These are phyloP conservation scores for Dascyllus trimaculatus DNA, from an alignment of 2,113 vertebrate genomes.

Conservation along the genomic window DNA sequence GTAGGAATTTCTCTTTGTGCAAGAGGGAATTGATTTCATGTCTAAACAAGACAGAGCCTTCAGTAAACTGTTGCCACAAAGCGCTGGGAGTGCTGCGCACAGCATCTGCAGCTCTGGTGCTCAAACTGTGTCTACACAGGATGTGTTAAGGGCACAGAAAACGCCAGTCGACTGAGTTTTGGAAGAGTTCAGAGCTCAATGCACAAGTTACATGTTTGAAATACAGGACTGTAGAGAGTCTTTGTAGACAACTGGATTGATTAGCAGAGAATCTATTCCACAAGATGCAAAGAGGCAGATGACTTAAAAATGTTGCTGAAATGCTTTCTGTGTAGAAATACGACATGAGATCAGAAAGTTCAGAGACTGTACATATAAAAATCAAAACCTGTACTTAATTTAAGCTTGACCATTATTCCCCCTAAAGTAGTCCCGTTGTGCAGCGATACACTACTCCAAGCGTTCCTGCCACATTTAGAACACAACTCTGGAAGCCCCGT, in stretches of 20 bases:
- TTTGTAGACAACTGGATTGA: background rate
- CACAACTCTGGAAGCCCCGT: too few relatives aligned
- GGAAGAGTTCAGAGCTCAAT: background rate
- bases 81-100: background rate
- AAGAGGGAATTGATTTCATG: background rate
- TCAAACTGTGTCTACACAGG: slow-evolving; percentile 19
- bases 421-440: too few relatives aligned
- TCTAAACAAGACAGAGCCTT: slow-evolving; percentile 18
- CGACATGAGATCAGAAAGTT: too few relatives aligned
- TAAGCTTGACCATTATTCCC: too few relatives aligned
- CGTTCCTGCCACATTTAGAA: too few relatives aligned
- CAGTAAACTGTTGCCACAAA: slow-evolving; percentile 3
- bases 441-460: too few relatives aligned
- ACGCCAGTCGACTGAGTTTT: background rate
- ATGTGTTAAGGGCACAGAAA: background rate
- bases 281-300: background rate
- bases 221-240: background rate
- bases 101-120: background rate
- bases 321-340: background rate
- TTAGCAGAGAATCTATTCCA: background rate
- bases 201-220: background rate
- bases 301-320: background rate
- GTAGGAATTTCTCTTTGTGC: background rate
- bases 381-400: too few relatives aligned
- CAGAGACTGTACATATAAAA: too few relatives aligned